Evolutionary conservation across 37 sponge, comb jelly and placozoan species (phyloP).

Genomic region (Aplysina aerophoba): DNA sequence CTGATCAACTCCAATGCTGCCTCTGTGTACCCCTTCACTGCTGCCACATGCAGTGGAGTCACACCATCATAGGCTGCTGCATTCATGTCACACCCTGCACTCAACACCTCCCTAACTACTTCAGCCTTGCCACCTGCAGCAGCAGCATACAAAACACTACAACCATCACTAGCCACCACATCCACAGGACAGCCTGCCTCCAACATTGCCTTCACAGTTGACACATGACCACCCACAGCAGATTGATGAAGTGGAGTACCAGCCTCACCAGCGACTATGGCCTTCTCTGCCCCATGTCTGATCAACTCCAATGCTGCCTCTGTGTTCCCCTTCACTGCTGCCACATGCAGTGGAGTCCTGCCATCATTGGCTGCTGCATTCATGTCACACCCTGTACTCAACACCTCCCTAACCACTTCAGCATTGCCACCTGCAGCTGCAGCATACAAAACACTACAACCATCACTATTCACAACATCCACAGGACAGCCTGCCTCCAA

Average conservation of each 20-base stretch:
- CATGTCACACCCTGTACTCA: not conserved
- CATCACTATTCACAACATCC: too few relatives aligned
- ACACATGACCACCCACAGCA: not conserved
- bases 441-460: not conserved
- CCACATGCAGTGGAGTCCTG: constrained; percentile 5
- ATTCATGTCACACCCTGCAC: not conserved
- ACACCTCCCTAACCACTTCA: not conserved
- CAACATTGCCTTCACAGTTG: not conserved
- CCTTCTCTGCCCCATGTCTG: not conserved
- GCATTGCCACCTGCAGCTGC: not conserved
- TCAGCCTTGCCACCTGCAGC: not conserved
- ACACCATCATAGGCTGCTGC: too few relatives aligned
- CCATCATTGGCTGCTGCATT: not conserved
- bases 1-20: too few relatives aligned
- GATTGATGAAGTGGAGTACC: constrained; percentile 11
- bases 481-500: too few relatives aligned
- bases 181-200: constrained; percentile 4
- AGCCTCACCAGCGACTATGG: not conserved
- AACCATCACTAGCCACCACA: not conserved
- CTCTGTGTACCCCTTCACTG: too few relatives aligned
- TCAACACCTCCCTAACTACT: not conserved
- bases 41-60: too few relatives aligned
- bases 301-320: not conserved
- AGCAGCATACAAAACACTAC: constrained; percentile 4
- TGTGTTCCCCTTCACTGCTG: not conserved